These are phyloP conservation scores for Brachionus paranguensis DNA, from an alignment of 1,140 invertebrate species.

Conservation along the genomic window DNA sequence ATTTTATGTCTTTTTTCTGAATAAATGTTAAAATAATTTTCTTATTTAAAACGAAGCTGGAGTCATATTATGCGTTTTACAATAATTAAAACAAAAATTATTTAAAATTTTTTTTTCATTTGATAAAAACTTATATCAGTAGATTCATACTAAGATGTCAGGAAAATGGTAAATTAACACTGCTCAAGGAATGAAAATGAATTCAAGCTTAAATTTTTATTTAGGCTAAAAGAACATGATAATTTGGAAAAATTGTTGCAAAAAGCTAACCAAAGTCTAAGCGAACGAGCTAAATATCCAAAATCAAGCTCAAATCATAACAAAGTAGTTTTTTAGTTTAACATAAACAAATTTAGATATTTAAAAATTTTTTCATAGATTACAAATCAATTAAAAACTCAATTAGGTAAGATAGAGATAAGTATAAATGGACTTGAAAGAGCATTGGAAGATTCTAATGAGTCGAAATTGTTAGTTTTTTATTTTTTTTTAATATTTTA, in stretches of 20 bases:
- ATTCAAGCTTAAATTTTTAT: neutral
- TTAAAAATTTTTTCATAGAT: neutral
- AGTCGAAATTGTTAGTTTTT: neutral
- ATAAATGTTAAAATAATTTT: neutral
- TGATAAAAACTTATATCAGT: neutral
- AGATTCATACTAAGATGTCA: neutral
- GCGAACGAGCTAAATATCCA: slow-evolving; percentile 23
- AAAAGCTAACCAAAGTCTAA: neutral
- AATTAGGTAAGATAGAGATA: slow-evolving; percentile 5
- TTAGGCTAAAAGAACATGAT: slow-evolving; percentile 36
- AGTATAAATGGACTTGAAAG: neutral
- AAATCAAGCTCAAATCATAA: slow-evolving; percentile 24
- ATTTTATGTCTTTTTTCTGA: neutral
- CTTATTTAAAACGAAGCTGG: neutral
- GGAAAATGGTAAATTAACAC: neutral
- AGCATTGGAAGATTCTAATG: neutral
- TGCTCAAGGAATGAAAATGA: neutral
- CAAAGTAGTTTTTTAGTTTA: neutral
- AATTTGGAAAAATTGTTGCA: slow-evolving; percentile 12
- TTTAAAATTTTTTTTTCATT: neutral
- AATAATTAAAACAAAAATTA: neutral
- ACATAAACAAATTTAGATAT: neutral
- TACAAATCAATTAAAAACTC: neutral
- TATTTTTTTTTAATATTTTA: neutral
- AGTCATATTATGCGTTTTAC: neutral